Evolutionary conservation across 2,888 invertebrate genomes (phyloP).

Genomic region (Andrena bicolor): DNA sequence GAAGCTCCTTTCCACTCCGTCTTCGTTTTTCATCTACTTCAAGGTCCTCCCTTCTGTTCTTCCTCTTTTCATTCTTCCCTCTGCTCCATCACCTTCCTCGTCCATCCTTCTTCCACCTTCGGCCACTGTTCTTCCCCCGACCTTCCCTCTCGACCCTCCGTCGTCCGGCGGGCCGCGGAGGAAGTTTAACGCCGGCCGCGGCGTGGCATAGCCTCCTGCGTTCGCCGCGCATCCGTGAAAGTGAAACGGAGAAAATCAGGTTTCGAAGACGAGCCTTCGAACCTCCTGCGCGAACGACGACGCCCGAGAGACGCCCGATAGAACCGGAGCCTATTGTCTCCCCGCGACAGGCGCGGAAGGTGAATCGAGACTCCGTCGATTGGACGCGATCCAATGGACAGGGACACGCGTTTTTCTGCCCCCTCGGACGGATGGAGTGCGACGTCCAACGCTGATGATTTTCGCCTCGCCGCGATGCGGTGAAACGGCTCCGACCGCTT

Average conservation of each 20-base stretch:
- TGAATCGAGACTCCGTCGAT: constrained; percentile 9
- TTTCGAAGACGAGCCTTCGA: constrained; percentile 76
- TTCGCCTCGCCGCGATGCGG: background rate
- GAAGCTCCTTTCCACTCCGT: constrained; percentile 13
- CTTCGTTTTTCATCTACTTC: constrained; percentile 2
- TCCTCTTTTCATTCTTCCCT: background rate
- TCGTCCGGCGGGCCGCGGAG: constrained; percentile 40
- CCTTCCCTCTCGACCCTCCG: constrained; percentile 58
- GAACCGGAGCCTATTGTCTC: constrained; percentile 49
- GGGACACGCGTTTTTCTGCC: constrained; percentile 15
- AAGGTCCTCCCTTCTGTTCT: background rate
- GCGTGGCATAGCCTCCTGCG: constrained; percentile 50
- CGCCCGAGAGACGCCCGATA: constrained; percentile 33
- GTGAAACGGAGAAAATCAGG: constrained; percentile 77
- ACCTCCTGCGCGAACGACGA: constrained; percentile 54
- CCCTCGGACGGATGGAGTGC: background rate
- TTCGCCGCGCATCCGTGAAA: constrained; percentile 74
- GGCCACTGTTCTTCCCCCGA: constrained; percentile 28
- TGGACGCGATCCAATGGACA: constrained; percentile 28
- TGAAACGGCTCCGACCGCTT: background rate
- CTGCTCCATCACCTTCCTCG: background rate
- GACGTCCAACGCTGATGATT: background rate
- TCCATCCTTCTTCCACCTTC: constrained; percentile 24
- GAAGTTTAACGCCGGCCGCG: constrained; percentile 68
- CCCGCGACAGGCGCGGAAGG: constrained; percentile 9